Evolutionary conservation across 2,797 vertebrate genomes (phyloP).

Genomic region (Catostomus latipinnis): DNA sequence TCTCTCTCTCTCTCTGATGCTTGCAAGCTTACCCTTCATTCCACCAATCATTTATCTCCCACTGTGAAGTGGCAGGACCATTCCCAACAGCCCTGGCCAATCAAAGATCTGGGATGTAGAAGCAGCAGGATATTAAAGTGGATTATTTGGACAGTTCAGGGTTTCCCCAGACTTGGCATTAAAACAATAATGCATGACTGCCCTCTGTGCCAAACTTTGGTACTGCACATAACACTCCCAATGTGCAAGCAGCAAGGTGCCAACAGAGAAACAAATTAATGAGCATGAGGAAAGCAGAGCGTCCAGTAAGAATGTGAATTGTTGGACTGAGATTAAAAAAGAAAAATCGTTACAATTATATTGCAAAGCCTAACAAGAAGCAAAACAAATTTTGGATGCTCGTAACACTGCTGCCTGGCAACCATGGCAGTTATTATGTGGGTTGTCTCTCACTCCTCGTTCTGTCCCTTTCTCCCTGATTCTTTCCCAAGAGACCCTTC

Average conservation of each 20-base stretch:
- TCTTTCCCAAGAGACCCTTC: slow-evolving; percentile 30
- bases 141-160: slow-evolving; percentile 80
- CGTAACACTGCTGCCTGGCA: slow-evolving; percentile 5
- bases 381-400: neutral
- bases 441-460: neutral
- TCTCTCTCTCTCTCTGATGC: slow-evolving; percentile 20
- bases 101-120: slow-evolving; percentile 75
- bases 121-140: slow-evolving; percentile 79
- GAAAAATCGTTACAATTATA: neutral
- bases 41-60: slow-evolving; percentile 74
- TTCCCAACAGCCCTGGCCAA: slow-evolving; percentile 68
- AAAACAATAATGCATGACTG: slow-evolving; percentile 55
- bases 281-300: neutral
- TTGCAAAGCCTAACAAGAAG: neutral
- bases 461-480: slow-evolving; percentile 7
- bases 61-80: slow-evolving; percentile 68
- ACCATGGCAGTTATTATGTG: slow-evolving; percentile 6
- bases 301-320: neutral
- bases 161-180: slow-evolving; percentile 56
- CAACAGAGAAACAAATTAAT: neutral
- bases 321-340: neutral
- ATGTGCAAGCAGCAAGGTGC: neutral
- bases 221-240: slow-evolving; percentile 55
- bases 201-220: slow-evolving; percentile 67
- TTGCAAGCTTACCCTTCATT: slow-evolving; percentile 28